Evolutionary conservation across 2,888 invertebrate genomes (phyloP), one percentile per base, ranked within the genome.

Genomic region (Arge pagana): DNA sequence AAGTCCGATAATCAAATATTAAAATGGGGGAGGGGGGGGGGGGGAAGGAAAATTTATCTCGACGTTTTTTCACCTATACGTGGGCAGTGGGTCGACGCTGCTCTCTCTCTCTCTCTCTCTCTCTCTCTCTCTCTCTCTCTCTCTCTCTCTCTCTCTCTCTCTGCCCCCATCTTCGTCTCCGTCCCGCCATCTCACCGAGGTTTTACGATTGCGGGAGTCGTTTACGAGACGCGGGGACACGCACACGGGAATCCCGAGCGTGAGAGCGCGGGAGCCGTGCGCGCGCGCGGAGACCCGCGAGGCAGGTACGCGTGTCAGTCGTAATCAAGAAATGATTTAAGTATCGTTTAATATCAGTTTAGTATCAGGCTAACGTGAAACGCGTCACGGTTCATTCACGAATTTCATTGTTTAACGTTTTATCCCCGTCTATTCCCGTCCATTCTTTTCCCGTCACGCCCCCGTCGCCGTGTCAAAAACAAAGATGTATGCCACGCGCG

Each of bases 301-400:
- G 23, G 31, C 35, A 35, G 15, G 24, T 19, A 11, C 30, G 30
- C 43, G 43, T 21, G 43, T 51, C 50, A 35, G 42, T 51, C 33
- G 50, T 28, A 51, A 51, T 35, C 35, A 41, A 41, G 41, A 23
- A 42, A 51, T 51, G 50, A 51, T 51, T 51, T 51, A 51, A 21
- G 15, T 28, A 3, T 41, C 8, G 35, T 36, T 33, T 45, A 45
- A 45, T 45, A 45, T 45, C 35, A 45, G 45, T 45, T 45, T 45
- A 33, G 45, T 33, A 45, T 45, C 45, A 33, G 45, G 33, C 33
- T 31, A 33, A 33, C 45, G 45, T 45, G 35, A 45, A 45, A n/a
- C n/a, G n/a, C 35, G 45, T 45, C 45, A 33, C 45, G 33, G 45
- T n/a, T 35, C 18, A 45, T 45, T 45, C 45, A 45, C 45, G 35